These are phyloP conservation scores for Drosophila lutescens DNA, from an alignment of 2,888 invertebrate genomes.

Conservation along the genomic window DNA sequence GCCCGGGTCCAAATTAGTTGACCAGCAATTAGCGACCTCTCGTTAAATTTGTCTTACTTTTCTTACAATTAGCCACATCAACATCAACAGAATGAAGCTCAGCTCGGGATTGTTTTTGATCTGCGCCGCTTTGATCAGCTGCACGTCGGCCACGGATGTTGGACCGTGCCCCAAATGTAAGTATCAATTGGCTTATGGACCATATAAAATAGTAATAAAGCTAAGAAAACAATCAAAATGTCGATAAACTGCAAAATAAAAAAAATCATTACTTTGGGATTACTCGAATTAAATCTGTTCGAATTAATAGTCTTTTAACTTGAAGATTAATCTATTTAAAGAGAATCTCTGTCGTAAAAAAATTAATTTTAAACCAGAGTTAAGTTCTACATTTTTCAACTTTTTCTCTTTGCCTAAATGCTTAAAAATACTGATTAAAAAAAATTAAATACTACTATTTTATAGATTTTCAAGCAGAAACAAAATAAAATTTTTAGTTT, in stretches of 20 bases:
- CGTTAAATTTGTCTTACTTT: slow-evolving; percentile 36
- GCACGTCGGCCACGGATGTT: slow-evolving; percentile 67
- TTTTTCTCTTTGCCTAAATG: too few relatives aligned
- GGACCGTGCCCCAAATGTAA: slow-evolving; percentile 77
- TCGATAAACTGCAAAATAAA: not conserved
- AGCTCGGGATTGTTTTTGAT: slow-evolving; percentile 50
- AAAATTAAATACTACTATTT: too few relatives aligned
- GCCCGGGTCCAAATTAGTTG: slow-evolving; percentile 44
- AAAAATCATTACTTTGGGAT: not conserved
- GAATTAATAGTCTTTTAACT: not conserved
- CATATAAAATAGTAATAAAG: not conserved
- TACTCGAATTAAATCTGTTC: not conserved
- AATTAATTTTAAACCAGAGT: not conserved
- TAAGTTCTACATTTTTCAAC: too few relatives aligned
- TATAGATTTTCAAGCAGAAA: too few relatives aligned
- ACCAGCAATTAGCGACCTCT: slow-evolving; percentile 48
- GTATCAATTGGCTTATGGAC: slow-evolving; percentile 18
- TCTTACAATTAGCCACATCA: slow-evolving; percentile 28
- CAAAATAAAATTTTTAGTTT: not conserved
- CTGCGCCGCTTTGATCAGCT: slow-evolving; percentile 48
- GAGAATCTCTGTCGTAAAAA: not conserved
- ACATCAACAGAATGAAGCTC: slow-evolving; percentile 51
- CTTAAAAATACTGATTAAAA: too few relatives aligned
- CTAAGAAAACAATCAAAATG: too few relatives aligned
- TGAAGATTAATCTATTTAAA: not conserved